Base-by-base conservation (phyloP, 2,888 invertebrate species). In the Andrena flavipes region DNA sequence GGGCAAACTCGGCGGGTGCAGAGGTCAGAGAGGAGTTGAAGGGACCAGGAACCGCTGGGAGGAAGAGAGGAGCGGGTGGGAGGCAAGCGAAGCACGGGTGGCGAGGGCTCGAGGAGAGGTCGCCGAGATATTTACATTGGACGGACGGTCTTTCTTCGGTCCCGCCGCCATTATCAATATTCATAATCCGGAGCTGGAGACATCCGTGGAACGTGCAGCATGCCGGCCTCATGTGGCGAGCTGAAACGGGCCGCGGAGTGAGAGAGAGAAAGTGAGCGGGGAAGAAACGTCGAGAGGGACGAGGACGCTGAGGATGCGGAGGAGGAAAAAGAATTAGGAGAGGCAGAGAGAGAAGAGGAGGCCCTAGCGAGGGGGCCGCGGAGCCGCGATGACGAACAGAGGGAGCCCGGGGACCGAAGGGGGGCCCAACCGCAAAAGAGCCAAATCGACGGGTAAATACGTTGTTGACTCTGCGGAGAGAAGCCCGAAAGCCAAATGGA, bases 401-500 rank as follows among this genome's bases (percentile, higher is more conserved):
- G 65, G 42, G 85, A 77, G 67, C 85, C 63, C n/a, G 20, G 69
- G 29, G 30, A 59, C 49, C 59, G 64, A 80, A 54, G 69, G 67
- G 84, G 84, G 84, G 82, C 76, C 77, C 80, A 90, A 92, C 91
- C 91, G 91, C 91, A 92, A 92, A 92, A 92, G 90, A 90, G 90
- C 91, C 89, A 92, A 92, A 92, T 92, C 92, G 91, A 92, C 90
- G 91, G 86, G 92, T 92, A 91, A 92, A 92, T 92, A 92, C 92
- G 92, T 92, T 92, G 92, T 92, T 92, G 92, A 92, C 91, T 92
- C 88, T 91, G 89, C 84, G 86, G 85, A 86, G 86, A 90, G 90
- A 89, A 89, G 91, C 87, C 90, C 89, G 87, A 92, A 91, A 91
- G 91, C 92, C 91, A 92, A 91, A 92, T 91, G 92, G 92, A 92